These are phyloP conservation scores for Numida meleagris DNA, from an alignment of 2,113 vertebrate genomes.

Conservation along the genomic window DNA sequence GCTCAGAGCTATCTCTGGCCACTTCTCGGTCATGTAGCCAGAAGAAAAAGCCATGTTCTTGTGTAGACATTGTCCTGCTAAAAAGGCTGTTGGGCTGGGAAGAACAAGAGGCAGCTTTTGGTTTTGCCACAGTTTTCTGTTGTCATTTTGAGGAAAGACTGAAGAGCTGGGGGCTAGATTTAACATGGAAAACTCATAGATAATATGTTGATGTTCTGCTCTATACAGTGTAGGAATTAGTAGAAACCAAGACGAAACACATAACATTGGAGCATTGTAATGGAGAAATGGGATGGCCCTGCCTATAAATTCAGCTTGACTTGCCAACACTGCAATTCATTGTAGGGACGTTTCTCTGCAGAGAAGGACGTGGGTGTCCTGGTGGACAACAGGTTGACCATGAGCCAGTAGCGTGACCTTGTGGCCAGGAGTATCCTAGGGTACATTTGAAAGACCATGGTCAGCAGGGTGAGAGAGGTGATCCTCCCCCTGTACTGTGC, in stretches of 20 bases:
- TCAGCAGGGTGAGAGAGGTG: too few relatives aligned
- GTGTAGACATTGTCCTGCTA: neutral
- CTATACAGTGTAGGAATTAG: neutral
- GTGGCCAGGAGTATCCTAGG: too few relatives aligned
- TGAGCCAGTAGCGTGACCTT: too few relatives aligned
- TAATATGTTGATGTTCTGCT: neutral
- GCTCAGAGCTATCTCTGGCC: neutral
- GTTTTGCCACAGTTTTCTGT: neutral
- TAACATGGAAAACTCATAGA: neutral
- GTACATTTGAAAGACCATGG: too few relatives aligned
- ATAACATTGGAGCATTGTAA: rapidly evolving
- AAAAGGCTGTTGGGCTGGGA: rapidly evolving
- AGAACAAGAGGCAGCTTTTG: neutral
- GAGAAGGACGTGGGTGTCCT: too few relatives aligned
- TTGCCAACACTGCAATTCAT: neutral
- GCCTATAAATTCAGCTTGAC: neutral
- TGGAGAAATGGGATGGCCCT: rapidly evolving
- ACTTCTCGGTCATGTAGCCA: neutral
- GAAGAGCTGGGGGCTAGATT: rapidly evolving
- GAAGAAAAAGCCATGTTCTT: neutral
- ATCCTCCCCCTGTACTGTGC: too few relatives aligned
- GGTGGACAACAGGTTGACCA: too few relatives aligned
- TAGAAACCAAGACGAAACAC: neutral
- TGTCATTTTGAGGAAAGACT: neutral
- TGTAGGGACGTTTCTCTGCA: neutral